Conservation (phyloP, 2,797 vertebrate species). For the Trematomus bernacchii region DNA sequence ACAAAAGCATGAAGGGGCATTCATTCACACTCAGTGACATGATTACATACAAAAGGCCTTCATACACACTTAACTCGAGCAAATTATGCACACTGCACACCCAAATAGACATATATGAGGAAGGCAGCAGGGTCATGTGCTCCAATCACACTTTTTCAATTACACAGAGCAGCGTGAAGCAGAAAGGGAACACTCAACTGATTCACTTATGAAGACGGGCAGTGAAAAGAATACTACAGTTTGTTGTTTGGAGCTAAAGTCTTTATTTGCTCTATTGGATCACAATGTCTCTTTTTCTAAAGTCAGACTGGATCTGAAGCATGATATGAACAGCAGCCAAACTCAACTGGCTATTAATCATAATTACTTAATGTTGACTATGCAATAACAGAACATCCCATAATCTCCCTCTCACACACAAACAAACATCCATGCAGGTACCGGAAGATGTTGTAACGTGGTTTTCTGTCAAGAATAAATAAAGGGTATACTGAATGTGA, state of each 20-base stretch:
- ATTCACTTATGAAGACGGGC: slow-evolving; percentile 29
- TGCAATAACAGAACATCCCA: slow-evolving; percentile 14
- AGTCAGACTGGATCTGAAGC: slow-evolving; percentile 9
- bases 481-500: neutral
- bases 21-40: slow-evolving; percentile 37
- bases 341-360: slow-evolving; percentile 10
- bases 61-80: slow-evolving; percentile 14
- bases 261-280: neutral
- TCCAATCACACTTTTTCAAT: slow-evolving; percentile 63
- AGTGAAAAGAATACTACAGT: neutral
- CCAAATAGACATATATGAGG: slow-evolving; percentile 12
- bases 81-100: slow-evolving; percentile 36
- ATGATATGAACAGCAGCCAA: slow-evolving; percentile 4
- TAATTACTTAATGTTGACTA: slow-evolving; percentile 19
- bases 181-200: slow-evolving; percentile 6
- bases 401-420: neutral
- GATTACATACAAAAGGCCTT: slow-evolving; percentile 50
- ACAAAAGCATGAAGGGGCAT: slow-evolving; percentile 39
- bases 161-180: slow-evolving; percentile 45
- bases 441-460: neutral
- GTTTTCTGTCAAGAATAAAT: neutral
- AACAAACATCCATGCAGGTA: neutral
- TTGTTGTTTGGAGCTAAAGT: neutral
- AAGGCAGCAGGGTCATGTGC: slow-evolving; percentile 62
- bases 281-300: neutral